Conservation (phyloP, 92 coral and sea anemone genomes). For the Porites rus region DNA sequence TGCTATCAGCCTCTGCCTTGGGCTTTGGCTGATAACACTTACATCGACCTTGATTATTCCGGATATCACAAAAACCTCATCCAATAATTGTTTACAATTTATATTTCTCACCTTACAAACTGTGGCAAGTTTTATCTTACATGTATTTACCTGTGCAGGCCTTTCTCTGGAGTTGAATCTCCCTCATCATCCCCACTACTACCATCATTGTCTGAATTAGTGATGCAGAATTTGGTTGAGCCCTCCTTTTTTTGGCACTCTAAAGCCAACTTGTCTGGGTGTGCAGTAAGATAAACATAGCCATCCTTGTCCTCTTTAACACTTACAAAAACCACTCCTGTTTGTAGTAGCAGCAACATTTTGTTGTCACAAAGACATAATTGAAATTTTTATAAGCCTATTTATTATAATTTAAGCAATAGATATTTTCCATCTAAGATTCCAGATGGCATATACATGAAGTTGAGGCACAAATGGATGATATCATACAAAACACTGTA, state of each 20-base stretch:
- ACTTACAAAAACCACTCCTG: slow-evolving; percentile 88
- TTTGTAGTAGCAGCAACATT: neutral
- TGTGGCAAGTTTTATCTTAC: slow-evolving; percentile 65
- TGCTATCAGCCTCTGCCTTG: no score
- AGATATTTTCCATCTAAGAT: no score
- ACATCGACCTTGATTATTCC: no score
- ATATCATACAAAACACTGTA: no score
- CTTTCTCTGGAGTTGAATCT: slow-evolving; percentile 45
- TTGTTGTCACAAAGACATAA: no score
- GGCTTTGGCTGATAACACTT: no score
- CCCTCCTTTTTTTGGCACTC: slow-evolving; percentile 50
- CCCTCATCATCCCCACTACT: slow-evolving; percentile 64
- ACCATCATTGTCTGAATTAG: slow-evolving; percentile 69
- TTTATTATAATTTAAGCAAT: no score
- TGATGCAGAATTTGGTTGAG: slow-evolving; percentile 17
- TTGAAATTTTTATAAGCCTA: no score
- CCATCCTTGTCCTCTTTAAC: slow-evolving; percentile 85
- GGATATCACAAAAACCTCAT: no score
- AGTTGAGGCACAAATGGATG: no score
- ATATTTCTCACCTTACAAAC: slow-evolving; percentile 19
- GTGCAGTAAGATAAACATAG: slow-evolving; percentile 78
- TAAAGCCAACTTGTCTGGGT: slow-evolving; percentile 81
- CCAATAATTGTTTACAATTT: no score
- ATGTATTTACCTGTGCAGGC: slow-evolving; percentile 36
- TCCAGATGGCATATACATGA: no score